Evolutionary conservation across 1,140 invertebrate genomes (phyloP), one percentile per base, ranked within the genome.

Genomic region (Aphelinus certus): DNA sequence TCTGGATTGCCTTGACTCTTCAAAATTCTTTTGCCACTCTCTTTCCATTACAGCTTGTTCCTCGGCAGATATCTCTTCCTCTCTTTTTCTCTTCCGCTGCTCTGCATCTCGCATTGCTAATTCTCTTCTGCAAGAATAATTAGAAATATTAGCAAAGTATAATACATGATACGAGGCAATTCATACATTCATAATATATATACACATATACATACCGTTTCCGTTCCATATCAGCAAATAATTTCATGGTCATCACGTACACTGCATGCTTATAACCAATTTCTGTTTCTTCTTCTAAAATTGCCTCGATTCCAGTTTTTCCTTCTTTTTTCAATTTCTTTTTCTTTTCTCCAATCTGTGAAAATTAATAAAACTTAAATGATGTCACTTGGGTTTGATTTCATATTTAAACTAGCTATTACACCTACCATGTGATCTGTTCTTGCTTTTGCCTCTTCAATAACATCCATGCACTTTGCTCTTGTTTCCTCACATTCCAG

Each of bases 21-120:
- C 97, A 90, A 97, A 99, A 89, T 99, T 99, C 83, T 97, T 96
- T 76, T 97, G 94, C 97, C 97, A 99, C 87, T 98, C 97, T 80
- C 95, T 94, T 82, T 98, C 94, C 64, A 94, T 86, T 69, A 96
- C 95, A 73, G 93, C 91, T 81, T 94, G 93, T 82, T 97, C 96
- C 87, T 98, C 96, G 73, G 95, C 95, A 74, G 96, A 94, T 65
- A 97, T 93, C 90, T 99, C 97, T 58, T 95, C 92, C 88, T 99
- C 97, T 49, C 97, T 90, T 88, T 99, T 98, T 66, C 97, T 88
- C 87, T 98, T 99, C 65, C 96, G 91, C 84, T 99, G 97, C 85
- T 98, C 96, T 86, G 96, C 95, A 81, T 97, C 96, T 79, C 96
- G 91, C 26, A 93, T 92, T 81, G 96, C 96, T 57, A 95, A 87